Evolutionary conservation across 2,888 invertebrate species (phyloP).

Genomic region (Heliconius aoede): DNA sequence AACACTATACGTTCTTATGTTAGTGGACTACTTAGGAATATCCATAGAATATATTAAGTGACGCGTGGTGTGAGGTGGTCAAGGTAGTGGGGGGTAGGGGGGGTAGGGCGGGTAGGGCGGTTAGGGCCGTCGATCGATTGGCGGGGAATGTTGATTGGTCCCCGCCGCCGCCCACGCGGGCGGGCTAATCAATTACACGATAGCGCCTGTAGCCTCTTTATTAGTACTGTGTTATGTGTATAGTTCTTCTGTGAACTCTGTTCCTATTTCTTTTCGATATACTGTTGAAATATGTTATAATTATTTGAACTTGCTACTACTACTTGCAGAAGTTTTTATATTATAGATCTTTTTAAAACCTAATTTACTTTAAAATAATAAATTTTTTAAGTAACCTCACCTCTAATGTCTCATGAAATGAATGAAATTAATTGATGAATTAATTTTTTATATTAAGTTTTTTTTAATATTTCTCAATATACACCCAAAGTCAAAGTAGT

Average conservation of each 20-base stretch:
- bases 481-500: no score
- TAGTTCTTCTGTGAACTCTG: neutral
- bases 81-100: conserved; percentile 6
- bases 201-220: conserved; percentile 16
- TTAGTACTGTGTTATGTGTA: conserved; percentile 19
- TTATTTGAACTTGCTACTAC: no score
- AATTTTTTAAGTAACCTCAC: no score
- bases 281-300: no score
- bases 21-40: neutral
- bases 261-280: neutral
- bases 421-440: no score
- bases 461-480: no score
- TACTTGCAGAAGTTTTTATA: no score
- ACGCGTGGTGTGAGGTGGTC: conserved; percentile 32
- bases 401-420: no score
- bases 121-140: conserved; percentile 61
- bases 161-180: conserved; percentile 41
- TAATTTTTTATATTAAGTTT: no score
- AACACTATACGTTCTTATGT: neutral
- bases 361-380: no score
- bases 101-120: no score
- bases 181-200: conserved; percentile 30
- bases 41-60: neutral
- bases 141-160: conserved; percentile 54
- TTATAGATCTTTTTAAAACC: no score